Base-by-base conservation (phyloP, 2,113 vertebrate species). In the Gopherus evgoodei region DNA sequence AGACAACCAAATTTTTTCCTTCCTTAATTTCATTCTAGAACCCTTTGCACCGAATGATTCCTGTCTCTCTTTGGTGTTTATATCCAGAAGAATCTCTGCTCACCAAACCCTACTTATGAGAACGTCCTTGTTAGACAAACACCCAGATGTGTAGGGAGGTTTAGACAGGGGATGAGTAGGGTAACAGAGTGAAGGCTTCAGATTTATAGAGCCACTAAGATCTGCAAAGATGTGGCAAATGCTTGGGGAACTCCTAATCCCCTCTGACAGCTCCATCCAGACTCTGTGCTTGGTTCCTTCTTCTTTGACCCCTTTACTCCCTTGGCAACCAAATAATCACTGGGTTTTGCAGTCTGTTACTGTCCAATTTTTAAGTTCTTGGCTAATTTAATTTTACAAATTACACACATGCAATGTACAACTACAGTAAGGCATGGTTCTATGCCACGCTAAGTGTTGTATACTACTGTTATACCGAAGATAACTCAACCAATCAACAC, bases 151-250 rank as follows among this genome's bases (percentile, higher is more conserved):
- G 85, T 87, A 80, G 16, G 31, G 44, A 13, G 5, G 11, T n/a
- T 47, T 49, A 47, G 27, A 22, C 17, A 78, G 19, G 47, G 16
- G 19, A 25, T 1, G 0, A 1, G 11, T 25, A 44, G 3, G 7
- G 19, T 72, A 38, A 38, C 13, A 38, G 65, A n/a, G 19, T 72
- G 65, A 38, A 19, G 9, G 8, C 16, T 22, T 72, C 65, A 72
- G 35, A 22, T 38, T 72, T 72, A 49, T 1, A 3, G 0, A 1
- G 5, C 59, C 82, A 59, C 27, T 0, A 1, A 59, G 24, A 8
- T 21, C 56, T 8, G 42, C 21, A 44, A 79, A n/a, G 76, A 86
- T 5, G 93, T 21, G 84, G 83, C 65, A 84, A 11, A 8, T 50
- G 1, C 62, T 3, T 94, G 84, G 19, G 72, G 62, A 54, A 49